Percentiles rank a stretch among this genome's conserved stretches.
phyloP scores from a whole-genome alignment of 2,797 vertebrate species.

The Micromesistius poutassou region DNA sequence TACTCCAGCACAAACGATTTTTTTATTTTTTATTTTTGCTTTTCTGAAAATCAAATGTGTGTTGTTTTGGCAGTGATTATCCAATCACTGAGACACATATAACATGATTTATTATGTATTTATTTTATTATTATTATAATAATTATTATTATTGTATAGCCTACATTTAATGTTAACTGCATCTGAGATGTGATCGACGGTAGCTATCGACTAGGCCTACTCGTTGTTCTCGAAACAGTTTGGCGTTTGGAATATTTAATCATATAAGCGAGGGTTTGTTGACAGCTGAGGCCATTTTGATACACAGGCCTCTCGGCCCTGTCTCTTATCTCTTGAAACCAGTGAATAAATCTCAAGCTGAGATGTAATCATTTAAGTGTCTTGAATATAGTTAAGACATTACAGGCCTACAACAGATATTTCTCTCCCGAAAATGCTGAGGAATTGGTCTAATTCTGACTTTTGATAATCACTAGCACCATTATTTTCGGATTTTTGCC shows the following conservation, averaged over 20 bases:
- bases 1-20: slow-evolving; percentile 7
- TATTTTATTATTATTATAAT: background rate
- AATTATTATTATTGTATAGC: no score
- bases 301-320: background rate
- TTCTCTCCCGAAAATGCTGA: background rate
- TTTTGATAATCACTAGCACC: no score
- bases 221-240: background rate
- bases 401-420: background rate
- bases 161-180: background rate
- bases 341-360: background rate
- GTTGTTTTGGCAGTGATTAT: background rate
- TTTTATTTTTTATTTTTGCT: background rate
- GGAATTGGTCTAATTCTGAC: background rate
- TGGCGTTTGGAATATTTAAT: background rate
- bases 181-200: background rate
- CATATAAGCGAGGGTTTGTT: background rate
- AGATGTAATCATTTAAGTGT: background rate
- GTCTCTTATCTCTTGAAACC: background rate
- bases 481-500: background rate
- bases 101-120: background rate
- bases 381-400: background rate
- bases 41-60: background rate
- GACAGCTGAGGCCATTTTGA: background rate
- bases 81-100: background rate
- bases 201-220: background rate